Conservation (phyloP, 2,113 vertebrate species). For the Centropus unirufus region DNA sequence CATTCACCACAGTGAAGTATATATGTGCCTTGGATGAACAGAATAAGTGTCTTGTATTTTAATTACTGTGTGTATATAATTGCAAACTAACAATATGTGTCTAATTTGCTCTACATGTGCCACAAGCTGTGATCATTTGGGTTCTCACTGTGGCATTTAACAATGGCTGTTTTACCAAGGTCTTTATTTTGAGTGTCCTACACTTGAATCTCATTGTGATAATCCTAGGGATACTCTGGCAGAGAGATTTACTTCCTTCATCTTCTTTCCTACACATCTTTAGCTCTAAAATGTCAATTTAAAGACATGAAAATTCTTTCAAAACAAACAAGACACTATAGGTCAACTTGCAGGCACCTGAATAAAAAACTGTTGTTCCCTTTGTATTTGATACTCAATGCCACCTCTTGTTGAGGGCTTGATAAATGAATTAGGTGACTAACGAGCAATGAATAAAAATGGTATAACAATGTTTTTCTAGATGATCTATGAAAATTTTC, state of each 20-base stretch:
- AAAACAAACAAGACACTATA: not conserved
- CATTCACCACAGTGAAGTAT: not conserved
- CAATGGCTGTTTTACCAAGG: not conserved
- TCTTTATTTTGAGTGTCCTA: not conserved
- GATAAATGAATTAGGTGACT: not conserved
- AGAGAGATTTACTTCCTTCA: not conserved
- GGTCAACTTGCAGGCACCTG: not conserved
- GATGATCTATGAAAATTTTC: not conserved
- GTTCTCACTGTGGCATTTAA: not conserved
- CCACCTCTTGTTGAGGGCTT: not conserved
- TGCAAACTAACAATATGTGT: not conserved
- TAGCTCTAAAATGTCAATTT: not conserved
- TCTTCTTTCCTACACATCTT: not conserved
- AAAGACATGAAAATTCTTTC: not conserved
- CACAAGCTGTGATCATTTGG: not conserved
- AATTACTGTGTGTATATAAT: not conserved
- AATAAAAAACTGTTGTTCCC: not conserved
- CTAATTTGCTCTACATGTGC: not conserved
- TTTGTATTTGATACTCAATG: not conserved
- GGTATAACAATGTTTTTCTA: not conserved
- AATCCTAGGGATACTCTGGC: not conserved
- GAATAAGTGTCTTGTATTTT: not conserved
- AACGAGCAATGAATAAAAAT: not conserved
- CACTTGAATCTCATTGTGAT: not conserved
- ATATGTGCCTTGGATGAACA: accelerated